Evolutionary conservation across 2,113 vertebrate species (phyloP).

Genomic region (Seriola aureovittata): DNA sequence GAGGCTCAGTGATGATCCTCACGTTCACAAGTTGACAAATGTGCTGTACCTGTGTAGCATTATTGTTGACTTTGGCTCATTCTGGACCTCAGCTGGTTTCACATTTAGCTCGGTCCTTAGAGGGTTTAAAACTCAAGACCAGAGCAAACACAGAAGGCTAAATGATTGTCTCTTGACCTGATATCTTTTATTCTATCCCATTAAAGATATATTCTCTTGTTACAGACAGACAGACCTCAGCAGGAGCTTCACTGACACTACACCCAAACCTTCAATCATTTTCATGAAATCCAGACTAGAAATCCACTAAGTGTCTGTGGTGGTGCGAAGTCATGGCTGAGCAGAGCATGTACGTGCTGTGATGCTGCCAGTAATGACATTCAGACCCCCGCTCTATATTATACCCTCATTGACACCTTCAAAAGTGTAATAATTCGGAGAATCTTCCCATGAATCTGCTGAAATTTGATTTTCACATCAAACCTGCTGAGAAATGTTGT

Average conservation of each 20-base stretch:
- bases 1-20: neutral
- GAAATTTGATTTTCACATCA: neutral
- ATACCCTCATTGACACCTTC: neutral
- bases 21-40: neutral
- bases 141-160: too few species aligned
- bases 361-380: neutral
- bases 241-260: neutral
- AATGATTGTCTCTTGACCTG: neutral
- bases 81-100: neutral
- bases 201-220: too few species aligned
- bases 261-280: neutral
- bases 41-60: too few species aligned
- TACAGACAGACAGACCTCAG: too few species aligned
- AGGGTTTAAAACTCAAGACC: neutral
- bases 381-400: neutral
- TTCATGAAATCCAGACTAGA: conserved; percentile 15
- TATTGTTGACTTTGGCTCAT: too few species aligned
- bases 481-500: neutral
- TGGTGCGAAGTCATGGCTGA: conserved; percentile 8
- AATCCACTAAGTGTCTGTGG: conserved; percentile 26
- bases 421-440: neutral
- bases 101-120: neutral
- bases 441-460: neutral
- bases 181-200: neutral
- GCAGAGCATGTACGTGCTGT: neutral